Conservation (phyloP, 1,140 invertebrate species). For the Cotesia vestalis region DNA sequence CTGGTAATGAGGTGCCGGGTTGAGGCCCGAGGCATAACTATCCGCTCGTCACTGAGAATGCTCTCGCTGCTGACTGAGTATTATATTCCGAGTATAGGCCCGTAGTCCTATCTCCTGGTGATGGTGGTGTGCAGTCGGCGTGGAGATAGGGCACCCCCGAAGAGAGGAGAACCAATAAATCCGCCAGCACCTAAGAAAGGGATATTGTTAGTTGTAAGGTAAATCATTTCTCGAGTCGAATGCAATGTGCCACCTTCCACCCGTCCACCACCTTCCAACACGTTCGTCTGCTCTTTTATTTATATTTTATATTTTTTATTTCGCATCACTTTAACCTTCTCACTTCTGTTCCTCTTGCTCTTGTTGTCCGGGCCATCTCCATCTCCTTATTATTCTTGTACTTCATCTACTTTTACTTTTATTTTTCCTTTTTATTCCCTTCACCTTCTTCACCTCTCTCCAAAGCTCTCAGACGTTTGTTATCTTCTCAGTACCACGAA, state of each 20-base stretch:
- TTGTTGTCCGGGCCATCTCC: neutral
- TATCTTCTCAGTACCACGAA: slow-evolving; percentile 23
- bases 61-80: slow-evolving; percentile 3
- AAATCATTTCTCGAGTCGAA: slow-evolving; percentile 59
- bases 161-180: slow-evolving; percentile 63
- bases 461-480: slow-evolving; percentile 39
- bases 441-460: slow-evolving; percentile 23
- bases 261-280: slow-evolving; percentile 17
- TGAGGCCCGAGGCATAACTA: slow-evolving; percentile 51
- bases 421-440: slow-evolving; percentile 13
- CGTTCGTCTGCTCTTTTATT: slow-evolving; percentile 20
- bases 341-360: slow-evolving; percentile 15
- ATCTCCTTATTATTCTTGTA: slow-evolving; percentile 22
- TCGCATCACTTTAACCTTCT: slow-evolving; percentile 2
- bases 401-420: slow-evolving; percentile 33
- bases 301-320: neutral
- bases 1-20: slow-evolving; percentile 65
- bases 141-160: slow-evolving; percentile 38
- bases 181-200: slow-evolving; percentile 57
- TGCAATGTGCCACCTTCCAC: slow-evolving; percentile 39
- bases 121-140: slow-evolving; percentile 45
- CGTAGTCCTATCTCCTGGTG: no score
- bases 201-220: slow-evolving; percentile 66
- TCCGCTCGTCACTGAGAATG: slow-evolving; percentile 18
- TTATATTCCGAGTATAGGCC: slow-evolving; percentile 36